Conservation (phyloP, 2,113 vertebrate species). For the Scomber scombrus region DNA sequence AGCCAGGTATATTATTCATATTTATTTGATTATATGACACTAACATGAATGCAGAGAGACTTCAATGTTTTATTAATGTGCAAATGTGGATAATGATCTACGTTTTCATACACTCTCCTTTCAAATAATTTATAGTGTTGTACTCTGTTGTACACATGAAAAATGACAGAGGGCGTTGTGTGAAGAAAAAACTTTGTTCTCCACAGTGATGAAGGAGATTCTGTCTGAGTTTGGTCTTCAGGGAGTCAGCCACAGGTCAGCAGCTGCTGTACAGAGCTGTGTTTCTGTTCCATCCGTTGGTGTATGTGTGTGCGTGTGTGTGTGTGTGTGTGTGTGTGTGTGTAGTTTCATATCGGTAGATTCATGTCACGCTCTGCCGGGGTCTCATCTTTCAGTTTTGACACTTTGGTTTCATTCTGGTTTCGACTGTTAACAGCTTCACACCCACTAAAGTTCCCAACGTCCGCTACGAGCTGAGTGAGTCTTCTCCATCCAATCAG, state of each 20-base stretch:
- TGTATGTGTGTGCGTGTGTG: constrained; percentile 2
- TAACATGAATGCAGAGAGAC: neutral
- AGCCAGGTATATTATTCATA: constrained; percentile 76
- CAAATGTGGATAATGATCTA: too few species aligned
- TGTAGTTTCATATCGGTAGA: constrained; percentile 1
- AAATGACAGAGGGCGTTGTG: neutral
- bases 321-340: neutral
- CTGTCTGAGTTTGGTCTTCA: constrained; percentile 86
- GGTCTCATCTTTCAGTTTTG: constrained; percentile 34
- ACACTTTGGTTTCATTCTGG: constrained; percentile 31
- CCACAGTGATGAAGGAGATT: constrained; percentile 85
- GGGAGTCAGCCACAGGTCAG: constrained; percentile 83
- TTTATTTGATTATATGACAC: neutral
- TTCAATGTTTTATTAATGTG: neutral
- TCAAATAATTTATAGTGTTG: neutral
- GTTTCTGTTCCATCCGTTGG: neutral
- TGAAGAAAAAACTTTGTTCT: neutral
- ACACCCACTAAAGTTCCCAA: constrained; percentile 83
- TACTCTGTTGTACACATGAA: neutral
- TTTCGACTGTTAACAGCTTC: constrained; percentile 71
- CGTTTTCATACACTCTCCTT: neutral
- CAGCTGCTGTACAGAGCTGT: constrained; percentile 32
- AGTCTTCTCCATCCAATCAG: constrained; percentile 35
- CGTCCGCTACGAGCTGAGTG: constrained; percentile 83
- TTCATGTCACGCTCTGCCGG: constrained; percentile 14